Conservation (phyloP, 1,140 invertebrate genomes). For the Neelides sp. region DNA sequence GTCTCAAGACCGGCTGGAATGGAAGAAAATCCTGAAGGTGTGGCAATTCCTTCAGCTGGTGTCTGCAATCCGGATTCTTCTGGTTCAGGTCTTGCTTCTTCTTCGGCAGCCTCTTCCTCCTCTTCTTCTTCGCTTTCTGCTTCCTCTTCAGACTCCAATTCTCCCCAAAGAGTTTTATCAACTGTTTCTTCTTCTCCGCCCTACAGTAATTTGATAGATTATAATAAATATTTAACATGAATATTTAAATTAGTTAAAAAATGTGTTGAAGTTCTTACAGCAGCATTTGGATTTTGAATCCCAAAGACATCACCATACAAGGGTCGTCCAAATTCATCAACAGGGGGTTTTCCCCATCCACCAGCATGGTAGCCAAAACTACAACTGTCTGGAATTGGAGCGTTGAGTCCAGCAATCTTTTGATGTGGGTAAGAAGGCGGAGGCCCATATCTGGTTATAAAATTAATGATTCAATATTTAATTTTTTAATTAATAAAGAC, state of each 20-base stretch:
- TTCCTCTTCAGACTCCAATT: constrained; percentile 87
- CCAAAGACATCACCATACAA: constrained; percentile 99
- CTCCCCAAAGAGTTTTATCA: constrained; percentile 89
- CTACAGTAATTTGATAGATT: constrained; percentile 3
- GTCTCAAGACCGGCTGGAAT: constrained; percentile 93
- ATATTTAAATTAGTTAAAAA: constrained; percentile 17
- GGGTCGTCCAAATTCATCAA: constrained; percentile 94
- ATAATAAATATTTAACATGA: neutral
- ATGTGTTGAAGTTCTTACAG: constrained; percentile 40
- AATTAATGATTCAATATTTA: neutral
- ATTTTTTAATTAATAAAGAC: neutral
- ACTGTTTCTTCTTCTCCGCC: constrained; percentile 62
- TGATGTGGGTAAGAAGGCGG: constrained; percentile 98
- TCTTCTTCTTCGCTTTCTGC: constrained; percentile 72
- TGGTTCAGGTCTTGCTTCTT: constrained; percentile 40
- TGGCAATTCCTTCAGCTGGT: constrained; percentile 71
- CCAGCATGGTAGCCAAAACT: constrained; percentile 98
- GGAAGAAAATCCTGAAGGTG: constrained; percentile 87
- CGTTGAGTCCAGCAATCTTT: constrained; percentile 88
- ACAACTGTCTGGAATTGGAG: constrained; percentile 88
- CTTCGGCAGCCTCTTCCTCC: constrained; percentile 54
- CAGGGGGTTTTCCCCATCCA: constrained; percentile 99
- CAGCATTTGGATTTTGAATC: constrained; percentile 44
- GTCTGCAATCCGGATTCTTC: constrained; percentile 61
- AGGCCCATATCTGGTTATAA: constrained; percentile 62